These are phyloP conservation scores for Drosophila suzukii DNA, from an alignment of 1,140 invertebrate species.

Conservation along the genomic window DNA sequence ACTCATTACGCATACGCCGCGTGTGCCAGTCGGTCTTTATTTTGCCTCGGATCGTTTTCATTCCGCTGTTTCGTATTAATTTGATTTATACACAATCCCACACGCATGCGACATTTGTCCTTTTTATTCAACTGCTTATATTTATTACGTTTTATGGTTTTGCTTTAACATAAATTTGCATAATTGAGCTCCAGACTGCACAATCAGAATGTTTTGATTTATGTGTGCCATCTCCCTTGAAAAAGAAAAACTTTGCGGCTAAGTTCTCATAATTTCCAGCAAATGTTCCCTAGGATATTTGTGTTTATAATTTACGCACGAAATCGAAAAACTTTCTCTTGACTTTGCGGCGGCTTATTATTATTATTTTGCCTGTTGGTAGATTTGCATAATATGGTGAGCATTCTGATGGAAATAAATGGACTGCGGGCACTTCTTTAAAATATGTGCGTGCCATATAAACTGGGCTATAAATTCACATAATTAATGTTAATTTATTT, in stretches of 20 bases:
- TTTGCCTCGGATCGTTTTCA: conserved; percentile 52
- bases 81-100: conserved; percentile 56
- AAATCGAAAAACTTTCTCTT: conserved; percentile 72
- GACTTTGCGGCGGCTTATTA: conserved; percentile 22
- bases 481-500: conserved; percentile 2
- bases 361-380: conserved; percentile 32
- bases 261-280: conserved; percentile 60
- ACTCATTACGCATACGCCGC: conserved; percentile 71
- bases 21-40: conserved; percentile 17
- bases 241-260: conserved; percentile 32
- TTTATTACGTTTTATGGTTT: conserved; percentile 36
- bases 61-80: conserved; percentile 52
- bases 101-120: conserved; percentile 37
- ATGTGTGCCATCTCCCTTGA: conserved; percentile 18
- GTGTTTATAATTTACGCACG: conserved; percentile 60
- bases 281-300: conserved; percentile 40
- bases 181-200: conserved; percentile 50
- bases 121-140: conserved; percentile 36
- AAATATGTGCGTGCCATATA: background rate
- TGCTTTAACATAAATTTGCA: conserved; percentile 69
- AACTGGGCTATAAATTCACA: background rate
- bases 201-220: conserved; percentile 39
- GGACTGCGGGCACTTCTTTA: conserved; percentile 26
- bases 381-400: conserved; percentile 45
- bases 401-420: conserved; percentile 61